Percentiles rank a stretch among this genome's conserved stretches.
Conservation (phyloP, 2,113 vertebrate species). For the Xiphophorus maculatus region DNA sequence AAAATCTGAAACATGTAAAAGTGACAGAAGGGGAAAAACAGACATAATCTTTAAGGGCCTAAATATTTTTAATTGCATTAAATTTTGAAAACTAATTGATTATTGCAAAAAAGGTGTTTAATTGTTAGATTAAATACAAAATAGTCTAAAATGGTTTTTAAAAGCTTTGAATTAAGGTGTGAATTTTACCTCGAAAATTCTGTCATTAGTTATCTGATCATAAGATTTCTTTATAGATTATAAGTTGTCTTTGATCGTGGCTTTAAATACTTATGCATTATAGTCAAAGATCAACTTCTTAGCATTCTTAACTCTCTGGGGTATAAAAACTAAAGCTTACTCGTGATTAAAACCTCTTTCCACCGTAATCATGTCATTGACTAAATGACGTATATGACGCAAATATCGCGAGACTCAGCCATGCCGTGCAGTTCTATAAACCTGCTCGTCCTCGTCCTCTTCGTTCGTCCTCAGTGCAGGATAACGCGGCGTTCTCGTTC, state of each 20-base stretch:
- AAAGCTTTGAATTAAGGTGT: too few relatives aligned
- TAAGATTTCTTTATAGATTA: neutral
- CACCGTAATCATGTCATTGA: neutral
- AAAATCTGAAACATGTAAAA: neutral
- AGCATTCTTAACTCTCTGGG: neutral
- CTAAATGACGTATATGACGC: neutral
- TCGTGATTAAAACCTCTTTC: neutral
- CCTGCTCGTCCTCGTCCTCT: constrained; percentile 44
- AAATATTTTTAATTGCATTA: neutral
- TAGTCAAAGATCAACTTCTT: neutral
- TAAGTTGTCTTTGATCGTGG: neutral
- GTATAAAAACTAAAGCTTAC: neutral
- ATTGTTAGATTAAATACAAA: too few relatives aligned
- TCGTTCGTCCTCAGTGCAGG: constrained; percentile 85
- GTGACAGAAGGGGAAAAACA: neutral
- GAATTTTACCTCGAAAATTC: too few relatives aligned
- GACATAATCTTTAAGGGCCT: neutral
- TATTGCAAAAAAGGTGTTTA: neutral
- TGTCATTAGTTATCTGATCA: neutral
- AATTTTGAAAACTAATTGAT: neutral
- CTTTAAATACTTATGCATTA: neutral
- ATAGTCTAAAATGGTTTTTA: too few relatives aligned
- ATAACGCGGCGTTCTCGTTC: constrained; percentile 59
- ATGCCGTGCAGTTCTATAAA: constrained; percentile 50
- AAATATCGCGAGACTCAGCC: constrained; percentile 70